Percentiles rank a stretch among this genome's conserved stretches.
Evolutionary conservation across 2,888 invertebrate species (phyloP).

Genomic region (Sympetrum striolatum): DNA sequence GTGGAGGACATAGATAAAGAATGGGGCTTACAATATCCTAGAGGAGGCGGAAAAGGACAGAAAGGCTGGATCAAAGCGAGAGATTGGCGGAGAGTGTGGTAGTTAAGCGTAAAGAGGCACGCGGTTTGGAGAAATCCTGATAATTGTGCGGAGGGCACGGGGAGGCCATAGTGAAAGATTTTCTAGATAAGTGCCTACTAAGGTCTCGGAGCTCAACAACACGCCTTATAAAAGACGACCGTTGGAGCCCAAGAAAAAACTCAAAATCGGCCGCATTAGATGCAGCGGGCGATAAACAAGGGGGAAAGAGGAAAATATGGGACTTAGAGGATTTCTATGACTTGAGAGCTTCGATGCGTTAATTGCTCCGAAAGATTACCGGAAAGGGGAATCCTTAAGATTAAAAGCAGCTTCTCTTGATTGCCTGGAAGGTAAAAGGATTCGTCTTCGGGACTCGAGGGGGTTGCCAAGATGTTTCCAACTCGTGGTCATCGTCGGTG

Average conservation of each 20-base stretch:
- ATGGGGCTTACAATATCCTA: no score
- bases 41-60: no score
- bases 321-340: background rate
- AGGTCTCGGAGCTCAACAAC: background rate
- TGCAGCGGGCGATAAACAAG: background rate
- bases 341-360: background rate
- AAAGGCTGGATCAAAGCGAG: no score
- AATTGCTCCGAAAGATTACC: background rate
- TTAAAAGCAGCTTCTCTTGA: background rate
- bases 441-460: background rate
- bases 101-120: no score
- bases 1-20: background rate
- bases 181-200: background rate
- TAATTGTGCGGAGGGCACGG: no score
- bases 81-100: no score
- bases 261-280: background rate
- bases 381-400: background rate
- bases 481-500: constrained; percentile 22
- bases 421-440: constrained; percentile 8
- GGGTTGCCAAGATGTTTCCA: background rate
- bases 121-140: no score
- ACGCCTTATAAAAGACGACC: background rate
- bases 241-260: background rate
- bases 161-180: background rate
- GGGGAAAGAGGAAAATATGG: background rate